Base-by-base conservation (phyloP, 2,888 invertebrate species). In the Luperina nickerlii region DNA sequence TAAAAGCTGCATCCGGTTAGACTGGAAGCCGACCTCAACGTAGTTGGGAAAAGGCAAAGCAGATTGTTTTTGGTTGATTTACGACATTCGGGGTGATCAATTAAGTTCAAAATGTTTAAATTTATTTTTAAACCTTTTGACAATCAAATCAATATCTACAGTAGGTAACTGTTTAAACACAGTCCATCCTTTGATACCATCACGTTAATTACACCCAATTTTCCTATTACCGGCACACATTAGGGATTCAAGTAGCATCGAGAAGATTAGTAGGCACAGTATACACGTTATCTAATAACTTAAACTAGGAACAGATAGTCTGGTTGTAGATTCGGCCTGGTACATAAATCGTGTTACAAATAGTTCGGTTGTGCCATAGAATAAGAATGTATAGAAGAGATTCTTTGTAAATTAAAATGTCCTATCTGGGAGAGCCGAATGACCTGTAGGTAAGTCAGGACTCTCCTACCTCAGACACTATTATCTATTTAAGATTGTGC, bases 301-400 rank as follows among this genome's bases (percentile, higher is more conserved):
- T 38, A 69, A 70, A 70, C 42, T 83, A 73, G 80, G 76, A 86
- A 85, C 84, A 85, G 84, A 90, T 89, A 90, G 88, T 85, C 42
- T 79, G 78, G 79, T 84, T 69, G 81, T 79, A 77, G 75, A 70
- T 87, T 82, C 78, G 79, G 82, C 79, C 45, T 84, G 80, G 69
- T 83, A 87, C 90, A 92, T 92, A 92, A 91, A 92, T 92, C 90
- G 87, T 88, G 87, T 74, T 85, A 87, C 90, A 89, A 90, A 92
- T 89, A 90, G 91, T 88, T 84, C 72, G 83, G 82, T 81, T 68
- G 82, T 27, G 24, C 11, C 77, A 68, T 20, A 6, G 83, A 81
- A 15, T 63, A 83, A 62, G 38, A 38, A 83, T 13, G 1, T 11
- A 32, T 32, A 63, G 80, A 81, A 57, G 67, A 2, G 77, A 24